phyloP scores from a whole-genome alignment of 2,888 invertebrate species.

The Ctena decussata region DNA sequence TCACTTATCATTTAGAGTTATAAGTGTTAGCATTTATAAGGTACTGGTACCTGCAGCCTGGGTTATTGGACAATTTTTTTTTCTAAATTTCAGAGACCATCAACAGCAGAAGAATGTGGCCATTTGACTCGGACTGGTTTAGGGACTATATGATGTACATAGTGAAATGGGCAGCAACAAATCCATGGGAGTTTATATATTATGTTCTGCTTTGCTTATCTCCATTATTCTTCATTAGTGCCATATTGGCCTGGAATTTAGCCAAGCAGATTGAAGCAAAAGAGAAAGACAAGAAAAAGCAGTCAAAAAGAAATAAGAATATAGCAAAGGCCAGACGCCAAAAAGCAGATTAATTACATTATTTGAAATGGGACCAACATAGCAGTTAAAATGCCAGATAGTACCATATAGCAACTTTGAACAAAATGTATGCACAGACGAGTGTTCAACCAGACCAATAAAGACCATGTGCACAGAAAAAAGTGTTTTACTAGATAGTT shows the following conservation, averaged over 20 bases:
- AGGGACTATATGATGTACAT: slow-evolving; percentile 77
- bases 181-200: slow-evolving; percentile 88
- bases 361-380: neutral
- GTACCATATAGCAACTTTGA: too few species aligned
- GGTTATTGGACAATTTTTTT: too few species aligned
- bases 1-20: too few species aligned
- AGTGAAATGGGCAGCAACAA: slow-evolving; percentile 85
- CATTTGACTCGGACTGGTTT: slow-evolving; percentile 83
- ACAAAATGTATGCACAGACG: too few species aligned
- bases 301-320: slow-evolving; percentile 87
- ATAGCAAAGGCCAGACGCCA: slow-evolving; percentile 84
- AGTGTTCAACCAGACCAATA: too few species aligned
- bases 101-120: slow-evolving; percentile 59
- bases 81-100: neutral
- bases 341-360: slow-evolving; percentile 68
- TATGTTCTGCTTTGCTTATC: slow-evolving; percentile 88
- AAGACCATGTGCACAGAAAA: too few species aligned
- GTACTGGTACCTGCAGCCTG: too few species aligned
- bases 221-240: slow-evolving; percentile 88
- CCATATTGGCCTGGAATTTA: slow-evolving; percentile 88
- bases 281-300: slow-evolving; percentile 88
- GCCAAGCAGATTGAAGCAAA: slow-evolving; percentile 88
- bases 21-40: too few species aligned
- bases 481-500: too few species aligned
- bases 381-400: too few species aligned